Percentiles rank a stretch among this genome's conserved stretches.
These are phyloP conservation scores for Ariolimax columbianus DNA, from an alignment of 2,888 invertebrate species.

Conservation along the genomic window DNA sequence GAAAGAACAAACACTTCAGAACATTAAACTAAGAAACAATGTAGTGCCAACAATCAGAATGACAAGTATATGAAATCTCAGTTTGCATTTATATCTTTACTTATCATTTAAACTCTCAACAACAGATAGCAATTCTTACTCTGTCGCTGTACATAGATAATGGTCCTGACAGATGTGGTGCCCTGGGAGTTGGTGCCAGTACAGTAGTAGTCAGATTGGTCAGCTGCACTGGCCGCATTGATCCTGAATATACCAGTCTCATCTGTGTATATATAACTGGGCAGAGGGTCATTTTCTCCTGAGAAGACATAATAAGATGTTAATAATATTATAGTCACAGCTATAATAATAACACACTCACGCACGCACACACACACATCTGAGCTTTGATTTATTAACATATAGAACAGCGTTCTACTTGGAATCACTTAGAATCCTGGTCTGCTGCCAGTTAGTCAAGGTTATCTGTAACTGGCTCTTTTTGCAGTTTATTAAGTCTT, in stretches of 20 bases:
- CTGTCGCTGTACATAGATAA: constrained; percentile 83
- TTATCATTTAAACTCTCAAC: no score
- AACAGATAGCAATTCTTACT: background rate
- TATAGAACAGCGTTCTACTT: no score
- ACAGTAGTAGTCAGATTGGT: constrained; percentile 91
- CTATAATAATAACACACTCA: background rate
- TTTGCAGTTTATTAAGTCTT: no score
- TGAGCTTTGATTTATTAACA: no score
- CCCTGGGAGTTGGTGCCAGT: constrained; percentile 87
- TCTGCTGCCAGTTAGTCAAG: no score
- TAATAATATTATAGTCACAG: background rate
- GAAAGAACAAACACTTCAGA: no score
- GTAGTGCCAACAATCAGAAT: background rate
- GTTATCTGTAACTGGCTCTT: no score
- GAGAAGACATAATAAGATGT: background rate
- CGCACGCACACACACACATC: no score
- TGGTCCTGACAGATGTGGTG: constrained; percentile 83
- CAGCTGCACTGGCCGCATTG: constrained; percentile 84
- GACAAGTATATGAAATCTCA: background rate
- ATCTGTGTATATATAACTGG: constrained; percentile 79
- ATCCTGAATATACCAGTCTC: constrained; percentile 85
- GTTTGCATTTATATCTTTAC: background rate
- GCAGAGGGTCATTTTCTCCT: constrained; percentile 80
- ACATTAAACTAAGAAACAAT: no score
- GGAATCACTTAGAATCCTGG: no score